A percentile compares a stretch with the other conserved stretches of the same genome.
Conservation (phyloP, 2,113 vertebrate genomes). For the Miniopterus natalensis region DNA sequence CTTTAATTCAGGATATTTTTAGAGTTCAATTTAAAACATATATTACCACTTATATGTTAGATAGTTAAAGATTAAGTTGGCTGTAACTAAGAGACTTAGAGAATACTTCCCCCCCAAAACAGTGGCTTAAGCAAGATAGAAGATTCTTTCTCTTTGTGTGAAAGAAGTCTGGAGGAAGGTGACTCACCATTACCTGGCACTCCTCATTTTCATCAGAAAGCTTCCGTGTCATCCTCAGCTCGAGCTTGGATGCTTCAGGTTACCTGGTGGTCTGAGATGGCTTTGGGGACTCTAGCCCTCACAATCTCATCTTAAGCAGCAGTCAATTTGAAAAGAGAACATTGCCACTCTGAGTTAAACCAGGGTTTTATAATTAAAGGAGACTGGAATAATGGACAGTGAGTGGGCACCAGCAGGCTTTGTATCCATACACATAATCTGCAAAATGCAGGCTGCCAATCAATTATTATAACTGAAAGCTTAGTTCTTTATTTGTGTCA, state of each 20-base stretch:
- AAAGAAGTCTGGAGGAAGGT: not conserved
- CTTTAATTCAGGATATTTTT: not conserved
- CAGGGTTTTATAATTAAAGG: slow-evolving; percentile 65
- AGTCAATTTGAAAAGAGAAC: slow-evolving; percentile 61
- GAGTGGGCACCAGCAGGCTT: slow-evolving; percentile 35
- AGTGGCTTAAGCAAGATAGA: not conserved
- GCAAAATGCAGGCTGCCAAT: slow-evolving; percentile 64
- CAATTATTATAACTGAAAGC: slow-evolving; percentile 26
- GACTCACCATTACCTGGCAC: not conserved
- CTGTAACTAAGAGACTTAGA: not conserved
- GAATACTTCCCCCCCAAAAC: not conserved
- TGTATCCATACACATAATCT: slow-evolving; percentile 57
- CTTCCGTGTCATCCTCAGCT: not conserved
- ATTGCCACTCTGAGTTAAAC: not conserved
- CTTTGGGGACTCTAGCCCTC: not conserved
- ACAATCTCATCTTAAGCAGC: not conserved
- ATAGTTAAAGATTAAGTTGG: not conserved
- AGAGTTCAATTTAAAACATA: not conserved
- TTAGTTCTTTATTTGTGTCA: slow-evolving; percentile 62
- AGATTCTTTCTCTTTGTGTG: not conserved
- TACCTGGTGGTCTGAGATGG: not conserved
- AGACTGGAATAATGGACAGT: slow-evolving; percentile 54
- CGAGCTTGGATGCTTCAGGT: not conserved
- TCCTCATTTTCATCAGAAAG: not conserved
- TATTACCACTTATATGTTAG: not conserved